Base-by-base conservation (phyloP, 2,888 invertebrate genomes). In the Dolichomitus sp. region DNA sequence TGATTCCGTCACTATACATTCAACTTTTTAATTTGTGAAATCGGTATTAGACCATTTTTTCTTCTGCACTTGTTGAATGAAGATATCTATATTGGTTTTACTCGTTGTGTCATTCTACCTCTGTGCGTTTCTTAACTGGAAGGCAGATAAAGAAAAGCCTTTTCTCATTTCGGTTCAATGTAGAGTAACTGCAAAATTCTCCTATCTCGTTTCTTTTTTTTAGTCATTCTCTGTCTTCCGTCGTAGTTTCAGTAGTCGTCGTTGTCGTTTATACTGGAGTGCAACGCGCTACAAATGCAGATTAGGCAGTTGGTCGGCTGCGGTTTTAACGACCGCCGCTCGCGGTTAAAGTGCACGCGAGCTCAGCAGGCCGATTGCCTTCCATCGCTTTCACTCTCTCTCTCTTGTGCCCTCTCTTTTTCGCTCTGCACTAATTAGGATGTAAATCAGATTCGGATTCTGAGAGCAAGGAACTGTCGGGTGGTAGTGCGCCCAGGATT, bases 391-490 rank as follows among this genome's bases (percentile, higher is more conserved):
- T 61, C 69, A 40, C 57, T 63, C 37, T 45, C 75, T 48, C 70
- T 54, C 14, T 66, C 70, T 76, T 33, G 27, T 63, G 42, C 12
- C 59, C 61, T 52, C 69, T 30, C 59, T 63, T 27, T 61, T 66
- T 75, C 78, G 76, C 84, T 73, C 85, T 69, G 82, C 66, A 83
- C 87, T 90, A 90, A 90, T 91, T 90, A 90, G 88, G 88, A 90
- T 90, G 90, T 89, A 90, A 90, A 91, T 91, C 89, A 89, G 88
- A 89, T 89, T 90, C 90, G 85, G 76, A 86, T 87, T 86, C 83
- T 80, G 80, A 72, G 86, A 80, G 80, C 70, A 79, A 69, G 40
- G 75, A 80, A 81, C 83, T 81, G 57, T 57, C 52, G 69, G 70
- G 74, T 76, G 80, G 77, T 65, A 50, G 63, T 65, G 73, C 68